Conservation (phyloP, 1,140 invertebrate genomes). For the Hyles vespertilio region DNA sequence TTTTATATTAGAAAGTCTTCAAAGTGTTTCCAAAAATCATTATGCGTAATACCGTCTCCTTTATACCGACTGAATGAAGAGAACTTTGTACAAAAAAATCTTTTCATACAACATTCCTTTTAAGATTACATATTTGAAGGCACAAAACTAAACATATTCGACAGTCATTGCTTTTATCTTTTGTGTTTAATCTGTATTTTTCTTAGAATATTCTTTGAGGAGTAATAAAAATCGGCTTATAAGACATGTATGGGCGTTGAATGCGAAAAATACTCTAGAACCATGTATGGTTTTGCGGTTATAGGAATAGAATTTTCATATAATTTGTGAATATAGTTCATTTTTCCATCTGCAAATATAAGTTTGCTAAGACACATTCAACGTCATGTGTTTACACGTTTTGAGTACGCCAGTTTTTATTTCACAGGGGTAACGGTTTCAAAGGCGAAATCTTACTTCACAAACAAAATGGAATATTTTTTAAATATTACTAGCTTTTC, state of each 20-base stretch:
- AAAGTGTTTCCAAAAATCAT: background rate
- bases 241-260: constrained; percentile 35
- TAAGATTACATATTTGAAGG: constrained; percentile 5
- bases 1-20: too few species aligned
- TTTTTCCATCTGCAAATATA: constrained; percentile 26
- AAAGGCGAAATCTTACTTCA: constrained; percentile 20
- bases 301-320: background rate
- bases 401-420: constrained; percentile 44
- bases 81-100: constrained; percentile 4
- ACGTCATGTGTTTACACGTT: constrained; percentile 34
- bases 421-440: constrained; percentile 30
- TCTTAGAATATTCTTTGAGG: constrained; percentile 42
- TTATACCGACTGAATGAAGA: too few species aligned
- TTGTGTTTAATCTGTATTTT: constrained; percentile 40
- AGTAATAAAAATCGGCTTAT: constrained; percentile 57
- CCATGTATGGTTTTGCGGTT: constrained; percentile 21
- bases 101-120: constrained; percentile 10
- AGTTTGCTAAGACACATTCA: constrained; percentile 29
- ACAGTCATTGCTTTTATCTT: constrained; percentile 24
- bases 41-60: background rate
- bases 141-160: constrained; percentile 11
- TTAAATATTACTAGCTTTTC: constrained; percentile 22
- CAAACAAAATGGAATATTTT: constrained; percentile 41
- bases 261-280: constrained; percentile 28
- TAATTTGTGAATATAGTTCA: constrained; percentile 12